Base-by-base conservation (phyloP, 2,113 vertebrate species). In the Chelonoidis abingdonii region DNA sequence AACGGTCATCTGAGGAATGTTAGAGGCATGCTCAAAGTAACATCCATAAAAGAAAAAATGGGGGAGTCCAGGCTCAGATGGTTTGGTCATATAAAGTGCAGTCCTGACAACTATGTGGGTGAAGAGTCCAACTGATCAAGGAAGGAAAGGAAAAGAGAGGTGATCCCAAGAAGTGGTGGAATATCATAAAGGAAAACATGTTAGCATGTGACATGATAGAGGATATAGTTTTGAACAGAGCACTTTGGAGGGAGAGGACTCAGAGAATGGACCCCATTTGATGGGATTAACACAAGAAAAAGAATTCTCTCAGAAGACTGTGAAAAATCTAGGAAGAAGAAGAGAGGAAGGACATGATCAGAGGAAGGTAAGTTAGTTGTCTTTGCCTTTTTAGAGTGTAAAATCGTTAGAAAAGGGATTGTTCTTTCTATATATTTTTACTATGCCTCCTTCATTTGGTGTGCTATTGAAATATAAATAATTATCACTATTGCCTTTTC, bases 371-470 rank as follows among this genome's bases (percentile, higher is more conserved):
- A 65, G 21, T 2, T 92, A 19, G 0, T 0, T 7, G 10, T 52
- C 29, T n/a, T 35, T 35, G 16, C 10, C 22, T 52, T 52, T 65
- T 72, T 10, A 62, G 25, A 22, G 11, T 81, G 2, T 75, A 10
- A 82, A 92, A 2, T 76, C 41, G 65, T 80, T 38, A 54, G 80
- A 83, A 10, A 3, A 59, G 6, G 4, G 7, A 41, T 52, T 90
- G 88, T 59, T 10, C 1, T 0, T 80, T 38, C 4, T 17, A 19
- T 2, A 6, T 65, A 38, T 69, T 76, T 95, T 53, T 92, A 24
- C 0, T 1, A 4, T 65, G 10, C 9, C 7, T 1, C 47, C 11
- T 86, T 4, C 16, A 82, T 91, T 54, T 54, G 2, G 22, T 4
- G 47, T 41, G 8, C 65, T 38, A 22, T n/a, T 38, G 62, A 22